These are phyloP conservation scores for Epizoanthus ramosus DNA, from an alignment of 92 coral and sea anemone species.

Conservation along the genomic window DNA sequence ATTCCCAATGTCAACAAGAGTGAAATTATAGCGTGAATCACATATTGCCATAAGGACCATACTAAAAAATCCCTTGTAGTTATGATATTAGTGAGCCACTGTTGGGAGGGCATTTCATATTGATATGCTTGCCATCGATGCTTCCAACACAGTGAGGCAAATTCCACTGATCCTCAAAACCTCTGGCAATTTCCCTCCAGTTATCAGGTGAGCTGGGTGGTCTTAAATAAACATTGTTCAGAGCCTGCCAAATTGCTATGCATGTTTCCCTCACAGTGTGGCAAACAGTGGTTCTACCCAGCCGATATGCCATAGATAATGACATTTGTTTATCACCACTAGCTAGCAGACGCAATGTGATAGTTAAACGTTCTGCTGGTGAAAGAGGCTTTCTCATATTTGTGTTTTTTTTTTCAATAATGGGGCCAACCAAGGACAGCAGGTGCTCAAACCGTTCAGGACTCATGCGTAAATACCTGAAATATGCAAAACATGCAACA, in stretches of 20 bases:
- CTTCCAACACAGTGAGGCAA: constrained; percentile 38
- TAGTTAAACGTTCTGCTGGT: constrained; percentile 56
- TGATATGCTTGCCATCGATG: constrained; percentile 41
- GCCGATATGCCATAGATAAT: neutral
- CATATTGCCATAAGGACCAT: constrained; percentile 30
- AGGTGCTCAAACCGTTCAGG: constrained; percentile 61
- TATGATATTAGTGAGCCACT: constrained; percentile 37
- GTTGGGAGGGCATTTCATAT: constrained; percentile 27
- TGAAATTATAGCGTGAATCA: constrained; percentile 27
- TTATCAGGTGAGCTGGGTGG: constrained; percentile 61
- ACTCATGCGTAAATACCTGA: constrained; percentile 62
- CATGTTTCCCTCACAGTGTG: constrained; percentile 59
- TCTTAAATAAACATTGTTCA: constrained; percentile 45
- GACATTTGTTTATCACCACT: constrained; percentile 61
- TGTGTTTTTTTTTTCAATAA: constrained; percentile 47
- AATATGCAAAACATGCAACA: too few relatives aligned
- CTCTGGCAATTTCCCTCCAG: constrained; percentile 58
- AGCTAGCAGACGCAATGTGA: constrained; percentile 58
- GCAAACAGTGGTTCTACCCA: constrained; percentile 58
- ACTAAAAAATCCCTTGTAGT: constrained; percentile 38
- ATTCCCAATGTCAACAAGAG: constrained; percentile 36
- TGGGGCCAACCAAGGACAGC: constrained; percentile 56
- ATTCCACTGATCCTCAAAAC: constrained; percentile 43
- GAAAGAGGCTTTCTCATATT: constrained; percentile 53
- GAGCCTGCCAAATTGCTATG: constrained; percentile 59